Percentiles rank a stretch among this genome's conserved stretches.
Conservation (phyloP, 2,113 vertebrate genomes). For the Amphilophus citrinellus region DNA sequence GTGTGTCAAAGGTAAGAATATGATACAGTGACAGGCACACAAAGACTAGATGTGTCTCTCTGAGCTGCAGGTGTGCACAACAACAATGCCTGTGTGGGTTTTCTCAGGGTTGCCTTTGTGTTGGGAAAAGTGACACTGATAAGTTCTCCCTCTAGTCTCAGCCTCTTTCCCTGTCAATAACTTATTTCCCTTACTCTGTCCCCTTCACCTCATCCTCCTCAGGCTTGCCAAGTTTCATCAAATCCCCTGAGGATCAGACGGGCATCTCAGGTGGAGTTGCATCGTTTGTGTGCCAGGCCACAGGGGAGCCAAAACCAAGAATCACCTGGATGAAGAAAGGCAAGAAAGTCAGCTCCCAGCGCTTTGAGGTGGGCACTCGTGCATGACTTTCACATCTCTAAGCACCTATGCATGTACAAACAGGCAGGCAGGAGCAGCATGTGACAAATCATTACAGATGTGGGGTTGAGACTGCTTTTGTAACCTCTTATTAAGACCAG, state of each 20-base stretch:
- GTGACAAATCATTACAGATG: background rate
- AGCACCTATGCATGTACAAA: constrained; percentile 2
- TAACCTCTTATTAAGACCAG: constrained; percentile 25
- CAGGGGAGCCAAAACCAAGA: constrained; percentile 94
- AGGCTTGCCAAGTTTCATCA: constrained; percentile 94
- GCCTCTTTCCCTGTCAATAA: constrained; percentile 5
- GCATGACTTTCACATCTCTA: constrained; percentile 8
- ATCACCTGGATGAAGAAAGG: constrained; percentile 99
- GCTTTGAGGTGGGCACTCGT: constrained; percentile 89
- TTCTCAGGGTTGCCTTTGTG: constrained; percentile 44
- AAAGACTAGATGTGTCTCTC: constrained; percentile 25
- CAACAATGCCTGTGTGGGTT: constrained; percentile 34
- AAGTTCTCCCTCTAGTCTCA: background rate
- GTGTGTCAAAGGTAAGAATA: constrained; percentile 24
- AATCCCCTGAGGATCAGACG: constrained; percentile 96
- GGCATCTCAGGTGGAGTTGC: constrained; percentile 97
- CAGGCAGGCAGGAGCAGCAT: constrained; percentile 21
- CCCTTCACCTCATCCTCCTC: constrained; percentile 58
- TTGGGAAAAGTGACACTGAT: constrained; percentile 39
- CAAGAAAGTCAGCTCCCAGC: constrained; percentile 99
- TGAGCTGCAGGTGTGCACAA: constrained; percentile 48
- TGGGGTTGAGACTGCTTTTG: background rate
- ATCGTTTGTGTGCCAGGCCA: constrained; percentile 97
- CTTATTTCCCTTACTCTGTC: constrained; percentile 9
- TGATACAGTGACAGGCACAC: constrained; percentile 33